Evolutionary conservation across 2,888 invertebrate genomes (phyloP), one percentile per base, ranked within the genome.

Genomic region (Frankliniella fusca): DNA sequence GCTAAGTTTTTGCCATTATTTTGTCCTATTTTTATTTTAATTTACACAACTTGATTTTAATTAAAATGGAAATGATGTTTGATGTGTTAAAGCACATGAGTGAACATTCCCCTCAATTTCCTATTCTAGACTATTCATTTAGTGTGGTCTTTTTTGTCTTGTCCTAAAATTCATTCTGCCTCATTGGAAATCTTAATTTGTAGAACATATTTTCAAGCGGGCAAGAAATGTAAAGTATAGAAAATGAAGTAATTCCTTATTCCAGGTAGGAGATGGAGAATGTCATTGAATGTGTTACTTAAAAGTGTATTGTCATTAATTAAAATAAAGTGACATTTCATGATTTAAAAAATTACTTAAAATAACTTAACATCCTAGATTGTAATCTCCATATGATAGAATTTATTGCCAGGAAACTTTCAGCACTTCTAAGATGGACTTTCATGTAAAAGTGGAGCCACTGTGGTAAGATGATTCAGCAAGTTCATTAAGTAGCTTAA

Each of bases 271-370:
- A 76, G 70, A 27, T 76, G 70, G 70, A 76, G 70, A 76, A 76
- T 23, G 70, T 76, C 70, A 76, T 76, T 12, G 70, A 76, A 23
- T 76, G 70, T 76, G 70, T 76, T 76, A 76, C 70, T 76, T 76
- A 76, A 27, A 54, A 76, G n/a, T 61, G 61, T 61, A 61, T n/a
- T 18, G 61, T 38, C 61, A 61, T 61, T 61, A 61, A 61, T 61
- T 61, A n/a, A 76, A 76, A 76, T 76, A 76, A 76, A 76, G 27
- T 54, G 15, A 54, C 15, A 54, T 5, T 20, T 20, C 20, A 15
- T 0, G 20, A 54, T 15, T 54, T 15, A 54, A 15, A 15, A 54
- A 20, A 54, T 20, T 15, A 20, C 15, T 54, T 38, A 38, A 38
- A 3, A 38, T 38, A 38, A 3, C 38, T 3, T 38, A 38, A 54